Conservation (phyloP, 2,113 vertebrate genomes). For the Crypturellus undulatus region DNA sequence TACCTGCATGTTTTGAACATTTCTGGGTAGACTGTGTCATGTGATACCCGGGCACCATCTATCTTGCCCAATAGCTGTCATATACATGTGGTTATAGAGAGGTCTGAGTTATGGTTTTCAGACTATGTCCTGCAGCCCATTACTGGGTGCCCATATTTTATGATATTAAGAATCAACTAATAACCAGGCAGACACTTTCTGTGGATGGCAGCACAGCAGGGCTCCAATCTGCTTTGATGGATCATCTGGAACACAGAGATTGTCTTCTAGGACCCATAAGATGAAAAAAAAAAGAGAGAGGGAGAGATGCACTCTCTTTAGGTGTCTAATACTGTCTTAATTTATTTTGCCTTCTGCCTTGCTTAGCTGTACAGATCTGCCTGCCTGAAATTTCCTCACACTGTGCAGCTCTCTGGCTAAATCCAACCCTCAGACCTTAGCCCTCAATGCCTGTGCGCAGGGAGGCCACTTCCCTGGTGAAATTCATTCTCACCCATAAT, state of each 20-base stretch:
- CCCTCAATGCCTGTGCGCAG: background rate
- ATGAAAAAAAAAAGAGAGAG: background rate
- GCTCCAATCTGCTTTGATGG: background rate
- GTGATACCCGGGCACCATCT: background rate
- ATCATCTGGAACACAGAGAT: background rate
- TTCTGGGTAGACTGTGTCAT: background rate
- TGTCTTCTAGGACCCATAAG: background rate
- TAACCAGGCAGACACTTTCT: background rate
- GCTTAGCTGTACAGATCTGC: background rate
- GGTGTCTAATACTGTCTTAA: background rate
- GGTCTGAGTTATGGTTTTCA: background rate
- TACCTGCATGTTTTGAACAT: background rate
- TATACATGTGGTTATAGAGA: background rate
- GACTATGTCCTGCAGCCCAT: background rate
- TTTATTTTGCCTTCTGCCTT: background rate
- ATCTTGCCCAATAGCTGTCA: background rate
- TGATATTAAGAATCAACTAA: background rate
- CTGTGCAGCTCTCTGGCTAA: background rate
- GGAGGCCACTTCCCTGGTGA: background rate
- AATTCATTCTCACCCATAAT: background rate
- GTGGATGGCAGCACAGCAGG: rapidly evolving
- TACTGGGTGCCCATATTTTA: background rate
- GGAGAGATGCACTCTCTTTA: rapidly evolving
- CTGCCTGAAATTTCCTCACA: rapidly evolving
- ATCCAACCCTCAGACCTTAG: background rate